phyloP scores from a whole-genome alignment of 2,888 invertebrate genomes.

The Venustoraphidia nigricollis region DNA sequence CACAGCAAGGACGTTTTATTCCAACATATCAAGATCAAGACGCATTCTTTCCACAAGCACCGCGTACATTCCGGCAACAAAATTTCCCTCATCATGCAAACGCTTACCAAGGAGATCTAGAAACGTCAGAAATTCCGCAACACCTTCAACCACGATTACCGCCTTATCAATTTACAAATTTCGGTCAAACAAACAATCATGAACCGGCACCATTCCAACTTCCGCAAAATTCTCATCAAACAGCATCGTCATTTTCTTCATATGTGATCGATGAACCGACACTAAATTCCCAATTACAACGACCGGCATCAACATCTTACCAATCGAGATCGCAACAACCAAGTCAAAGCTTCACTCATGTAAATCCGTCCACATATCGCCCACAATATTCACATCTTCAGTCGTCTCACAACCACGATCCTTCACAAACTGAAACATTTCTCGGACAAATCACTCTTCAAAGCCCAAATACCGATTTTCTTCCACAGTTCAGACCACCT shows the following conservation, averaged over 20 bases:
- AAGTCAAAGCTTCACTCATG: constrained; percentile 29
- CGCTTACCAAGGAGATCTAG: constrained; percentile 18
- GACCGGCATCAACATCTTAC: constrained; percentile 8
- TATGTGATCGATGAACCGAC: constrained; percentile 31
- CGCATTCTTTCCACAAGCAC: constrained; percentile 17
- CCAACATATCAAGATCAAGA: constrained; percentile 19
- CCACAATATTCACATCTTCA: constrained; percentile 39
- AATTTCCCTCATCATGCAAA: constrained; percentile 10
- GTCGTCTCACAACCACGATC: constrained; percentile 36
- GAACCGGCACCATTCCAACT: constrained; percentile 34
- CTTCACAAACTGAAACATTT: constrained; percentile 44
- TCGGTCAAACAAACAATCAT: constrained; percentile 17
- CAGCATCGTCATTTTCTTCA: constrained; percentile 30
- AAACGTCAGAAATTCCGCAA: constrained; percentile 26
- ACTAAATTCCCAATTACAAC: constrained; percentile 4
- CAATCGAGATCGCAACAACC: constrained; percentile 29
- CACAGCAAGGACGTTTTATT: constrained; percentile 19
- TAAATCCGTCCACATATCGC: constrained; percentile 34
- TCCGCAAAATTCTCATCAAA: constrained; percentile 33
- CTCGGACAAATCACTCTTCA: constrained; percentile 45
- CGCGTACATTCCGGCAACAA: constrained; percentile 16
- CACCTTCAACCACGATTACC: constrained; percentile 27
- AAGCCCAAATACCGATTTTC: constrained; percentile 25
- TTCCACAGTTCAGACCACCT: constrained; percentile 12
- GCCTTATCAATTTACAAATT: constrained; percentile 21